Evolutionary conservation across 1,140 invertebrate species (phyloP).

Genomic region (Lysiphlebus fabarum): DNA sequence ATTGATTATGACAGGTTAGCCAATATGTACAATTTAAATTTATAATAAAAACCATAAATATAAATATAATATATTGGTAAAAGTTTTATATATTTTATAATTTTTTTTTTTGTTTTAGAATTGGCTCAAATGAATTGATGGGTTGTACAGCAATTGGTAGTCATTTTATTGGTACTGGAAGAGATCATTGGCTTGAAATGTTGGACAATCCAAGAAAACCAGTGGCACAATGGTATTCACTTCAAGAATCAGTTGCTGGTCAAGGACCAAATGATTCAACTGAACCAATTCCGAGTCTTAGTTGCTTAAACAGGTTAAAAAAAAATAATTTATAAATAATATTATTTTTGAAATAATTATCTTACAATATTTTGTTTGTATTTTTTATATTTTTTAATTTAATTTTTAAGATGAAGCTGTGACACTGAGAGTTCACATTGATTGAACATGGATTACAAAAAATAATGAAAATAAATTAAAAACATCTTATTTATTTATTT

Average conservation of each 20-base stretch:
- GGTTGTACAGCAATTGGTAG: slow-evolving; percentile 79
- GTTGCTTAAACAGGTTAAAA: slow-evolving; percentile 59
- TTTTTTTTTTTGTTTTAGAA: slow-evolving; percentile 55
- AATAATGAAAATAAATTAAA: too few relatives aligned
- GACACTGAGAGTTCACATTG: too few relatives aligned
- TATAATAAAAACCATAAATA: slow-evolving; percentile 6
- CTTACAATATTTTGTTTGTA: not conserved
- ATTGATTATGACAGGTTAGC: slow-evolving; percentile 84
- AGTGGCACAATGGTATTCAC: slow-evolving; percentile 81
- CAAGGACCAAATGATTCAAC: slow-evolving; percentile 57
- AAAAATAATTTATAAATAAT: slow-evolving; percentile 48
- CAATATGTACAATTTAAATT: too few relatives aligned
- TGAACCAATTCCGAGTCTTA: slow-evolving; percentile 60
- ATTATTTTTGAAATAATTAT: slow-evolving; percentile 25
- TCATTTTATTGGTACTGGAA: slow-evolving; percentile 72
- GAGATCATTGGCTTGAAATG: slow-evolving; percentile 89
- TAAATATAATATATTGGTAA: slow-evolving; percentile 9
- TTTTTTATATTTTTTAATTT: slow-evolving; percentile 5
- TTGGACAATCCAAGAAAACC: slow-evolving; percentile 79
- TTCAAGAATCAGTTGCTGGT: slow-evolving; percentile 67
- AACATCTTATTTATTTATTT: too few relatives aligned
- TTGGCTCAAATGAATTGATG: slow-evolving; percentile 83
- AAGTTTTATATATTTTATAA: not conserved
- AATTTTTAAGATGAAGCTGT: not conserved
- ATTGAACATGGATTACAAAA: too few relatives aligned